Base-by-base conservation (phyloP, 2,797 vertebrate species). In the Sebastes kiyomatsui region DNA sequence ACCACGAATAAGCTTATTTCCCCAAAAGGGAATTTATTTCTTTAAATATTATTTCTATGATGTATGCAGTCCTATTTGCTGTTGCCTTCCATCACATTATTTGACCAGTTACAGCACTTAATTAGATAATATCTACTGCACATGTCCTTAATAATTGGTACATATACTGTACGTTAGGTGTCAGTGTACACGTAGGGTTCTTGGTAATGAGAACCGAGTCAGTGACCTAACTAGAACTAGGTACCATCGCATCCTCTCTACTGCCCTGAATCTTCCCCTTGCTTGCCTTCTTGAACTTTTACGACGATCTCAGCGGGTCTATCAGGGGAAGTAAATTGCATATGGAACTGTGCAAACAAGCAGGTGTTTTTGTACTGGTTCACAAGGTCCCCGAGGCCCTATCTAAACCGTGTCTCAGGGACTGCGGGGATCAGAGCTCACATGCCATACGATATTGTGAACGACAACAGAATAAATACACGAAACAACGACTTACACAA, bases 361-460 rank as follows among this genome's bases (percentile, higher is more conserved):
- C 83, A 90, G 77, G 75, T 87, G 84, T 84, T 88, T 91, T 84
- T 62, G 56, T 74, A 60, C 49, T 25, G 54, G 87, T 92, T 90
- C 84, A 87, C 74, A 54, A 77, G 79, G 90, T 94, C 92, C 85
- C 91, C 0, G 5, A 84, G 88, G 92, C 76, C 30, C 85, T 27
- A 60, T 88, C 85, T 80, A 59, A 75, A 67, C 69, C 67, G 64
- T 59, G 83, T 92, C 82, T 88, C 30, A 3, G 77, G 80, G 79
- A 82, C 80, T 80, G 83, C 67, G 32, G 84, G 85, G 86, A 92
- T 92, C 92, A 92, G 84, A 89, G 89, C 83, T 84, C 87, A 92
- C 84, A 85, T 75, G 79, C 76, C 67, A 70, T 82, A 62, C 66
- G 27, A 80, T 85, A 92, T 65, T 71, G 67, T 60, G 55, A 91